These are phyloP conservation scores for Calyptomena viridis DNA, from an alignment of 2,113 vertebrate species.

Conservation along the genomic window DNA sequence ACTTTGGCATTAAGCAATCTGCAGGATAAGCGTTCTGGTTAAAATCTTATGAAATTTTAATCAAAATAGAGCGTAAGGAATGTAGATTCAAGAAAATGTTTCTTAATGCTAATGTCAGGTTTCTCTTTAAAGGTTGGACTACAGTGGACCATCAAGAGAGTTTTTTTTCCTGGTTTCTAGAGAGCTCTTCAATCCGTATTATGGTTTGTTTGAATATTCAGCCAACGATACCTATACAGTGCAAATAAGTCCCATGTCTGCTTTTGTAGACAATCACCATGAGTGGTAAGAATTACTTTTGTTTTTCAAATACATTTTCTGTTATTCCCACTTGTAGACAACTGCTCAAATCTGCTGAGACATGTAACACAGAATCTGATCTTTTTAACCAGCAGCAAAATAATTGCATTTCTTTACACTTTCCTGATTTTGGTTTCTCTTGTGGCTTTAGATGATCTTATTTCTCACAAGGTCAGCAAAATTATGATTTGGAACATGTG, in stretches of 20 bases:
- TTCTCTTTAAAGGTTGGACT: slow-evolving; percentile 87
- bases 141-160: slow-evolving; percentile 96
- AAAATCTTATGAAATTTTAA: not conserved
- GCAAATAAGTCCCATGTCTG: slow-evolving; percentile 99
- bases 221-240: slow-evolving; percentile 99
- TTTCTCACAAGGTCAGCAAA: slow-evolving; percentile 53
- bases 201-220: slow-evolving; percentile 98
- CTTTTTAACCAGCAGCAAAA: slow-evolving; percentile 9
- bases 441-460: slow-evolving; percentile 21
- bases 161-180: slow-evolving; percentile 98
- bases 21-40: not conserved
- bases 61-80: not conserved
- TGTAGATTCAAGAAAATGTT: not conserved
- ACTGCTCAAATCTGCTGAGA: not conserved
- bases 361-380: not conserved
- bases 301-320: not conserved
- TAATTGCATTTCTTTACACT: not conserved
- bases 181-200: slow-evolving; percentile 98
- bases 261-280: slow-evolving; percentile 99
- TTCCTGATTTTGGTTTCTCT: not conserved
- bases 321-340: not conserved
- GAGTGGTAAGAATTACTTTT: slow-evolving; percentile 85
- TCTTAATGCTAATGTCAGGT: not conserved
- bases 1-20: not conserved
- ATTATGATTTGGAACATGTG: not conserved